A percentile compares a stretch with the other conserved stretches of the same genome.
Evolutionary conservation across 2,888 invertebrate genomes (phyloP).

Genomic region (Ctena decussata): DNA sequence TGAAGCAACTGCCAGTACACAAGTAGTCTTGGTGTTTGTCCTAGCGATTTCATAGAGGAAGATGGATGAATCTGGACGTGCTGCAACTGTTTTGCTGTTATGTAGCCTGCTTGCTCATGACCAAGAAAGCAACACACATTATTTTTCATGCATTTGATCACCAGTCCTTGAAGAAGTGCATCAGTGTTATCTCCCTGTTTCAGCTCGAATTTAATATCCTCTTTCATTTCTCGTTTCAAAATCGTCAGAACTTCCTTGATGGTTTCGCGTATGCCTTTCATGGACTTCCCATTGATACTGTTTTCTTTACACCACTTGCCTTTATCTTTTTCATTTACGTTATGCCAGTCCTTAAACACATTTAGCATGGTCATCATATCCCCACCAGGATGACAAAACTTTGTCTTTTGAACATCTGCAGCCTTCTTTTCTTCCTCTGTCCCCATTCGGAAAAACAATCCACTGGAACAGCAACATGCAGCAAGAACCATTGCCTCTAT

Average conservation of each 20-base stretch:
- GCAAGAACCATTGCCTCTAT: constrained; percentile 81
- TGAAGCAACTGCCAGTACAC: constrained; percentile 77
- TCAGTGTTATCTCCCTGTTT: constrained; percentile 37
- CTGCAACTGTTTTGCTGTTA: constrained; percentile 62
- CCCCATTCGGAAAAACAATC: constrained; percentile 82
- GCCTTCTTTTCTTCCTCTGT: constrained; percentile 75
- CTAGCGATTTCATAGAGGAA: constrained; percentile 72
- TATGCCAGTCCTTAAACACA: constrained; percentile 79
- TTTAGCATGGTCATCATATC: constrained; percentile 80
- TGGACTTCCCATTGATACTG: constrained; percentile 84
- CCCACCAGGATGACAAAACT: constrained; percentile 79
- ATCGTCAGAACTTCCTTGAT: constrained; percentile 73
- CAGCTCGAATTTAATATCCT: constrained; percentile 61
- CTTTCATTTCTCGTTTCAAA: constrained; percentile 70
- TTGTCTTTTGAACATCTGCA: constrained; percentile 76
- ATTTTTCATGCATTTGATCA: constrained; percentile 72
- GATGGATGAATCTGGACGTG: constrained; percentile 81
- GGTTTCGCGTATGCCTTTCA: constrained; percentile 75
- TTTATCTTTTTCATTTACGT: constrained; percentile 71
- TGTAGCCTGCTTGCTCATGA: constrained; percentile 78
- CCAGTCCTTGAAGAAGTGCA: constrained; percentile 63
- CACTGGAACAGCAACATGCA: constrained; percentile 77
- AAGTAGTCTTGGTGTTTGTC: constrained; percentile 76
- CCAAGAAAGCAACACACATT: constrained; percentile 80
- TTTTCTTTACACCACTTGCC: constrained; percentile 83